Evolutionary conservation across 2,888 invertebrate species (phyloP), one percentile per base, ranked within the genome.

Genomic region (Ashinkailepas kermadecensis): DNA sequence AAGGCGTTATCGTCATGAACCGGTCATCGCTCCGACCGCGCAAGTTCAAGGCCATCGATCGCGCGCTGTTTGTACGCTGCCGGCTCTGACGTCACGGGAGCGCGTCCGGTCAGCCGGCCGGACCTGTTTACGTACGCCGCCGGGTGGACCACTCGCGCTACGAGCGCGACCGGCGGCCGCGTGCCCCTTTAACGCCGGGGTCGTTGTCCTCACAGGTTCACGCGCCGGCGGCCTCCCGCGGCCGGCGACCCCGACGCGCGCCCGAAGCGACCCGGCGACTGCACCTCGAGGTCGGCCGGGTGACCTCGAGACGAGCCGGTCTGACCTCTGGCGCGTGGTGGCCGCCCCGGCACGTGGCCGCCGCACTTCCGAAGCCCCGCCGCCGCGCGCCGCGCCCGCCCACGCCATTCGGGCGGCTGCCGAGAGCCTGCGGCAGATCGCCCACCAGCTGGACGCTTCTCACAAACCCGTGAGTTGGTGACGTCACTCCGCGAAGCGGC

Each of bases 41-140:
- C n/a, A 15, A 54, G 74, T 74, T 74, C 74, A 74, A 74, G 74
- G 74, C 18, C 39, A 70, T 25, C 70, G 70, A 25, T 70, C 10
- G 23, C 12, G 21, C 70, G 39, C 15, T 21, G 65, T 23, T 65
- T 23, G 65, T 65, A 65, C 74, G 2, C 74, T 12, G 39, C 13
- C 13, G 2, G n/a, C 23, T 15, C 54, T 74, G 74, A 74, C 74
- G 74, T 74, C 74, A 74, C 54, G 25, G 74, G 18, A 59, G 59
- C 11, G 2, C 74, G 70, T 9, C 65, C 9, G 67, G n/a, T 13
- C 25, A 12, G 74, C 74, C 54, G 54, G 39, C 18, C 6, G 8
- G 54, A 74, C 54, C 74, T 21, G 74, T 54, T 54, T 70, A 18
- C 54, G 54, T 13, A 23, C 65, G n/a, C 59, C 15, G 59, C 11